Conservation (phyloP, 2,113 vertebrate genomes). For the Austrofundulus limnaeus region DNA sequence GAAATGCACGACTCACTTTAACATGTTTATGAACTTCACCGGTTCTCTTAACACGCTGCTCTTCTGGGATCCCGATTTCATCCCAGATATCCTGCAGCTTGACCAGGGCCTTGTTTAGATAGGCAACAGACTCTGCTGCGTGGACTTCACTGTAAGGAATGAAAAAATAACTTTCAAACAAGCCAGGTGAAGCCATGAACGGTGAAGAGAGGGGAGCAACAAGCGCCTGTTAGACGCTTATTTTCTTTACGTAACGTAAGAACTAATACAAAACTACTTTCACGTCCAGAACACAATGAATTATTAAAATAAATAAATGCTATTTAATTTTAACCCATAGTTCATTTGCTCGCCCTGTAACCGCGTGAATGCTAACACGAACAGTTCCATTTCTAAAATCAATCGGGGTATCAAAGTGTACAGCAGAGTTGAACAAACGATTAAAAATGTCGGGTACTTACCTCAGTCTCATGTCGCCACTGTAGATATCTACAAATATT, state of each 20-base stretch:
- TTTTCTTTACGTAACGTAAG: too few relatives aligned
- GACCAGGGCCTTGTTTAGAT: constrained; percentile 83
- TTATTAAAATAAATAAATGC: too few relatives aligned
- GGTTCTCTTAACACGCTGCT: constrained; percentile 84
- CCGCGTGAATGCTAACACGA: too few relatives aligned
- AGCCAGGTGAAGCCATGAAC: not conserved
- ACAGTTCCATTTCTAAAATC: not conserved
- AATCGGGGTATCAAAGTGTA: not conserved
- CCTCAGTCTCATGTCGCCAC: constrained; percentile 70
- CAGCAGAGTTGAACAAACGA: not conserved
- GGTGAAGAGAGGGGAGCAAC: not conserved
- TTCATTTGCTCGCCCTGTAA: too few relatives aligned
- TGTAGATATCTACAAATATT: too few relatives aligned
- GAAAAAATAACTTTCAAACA: not conserved
- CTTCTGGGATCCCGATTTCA: constrained; percentile 81
- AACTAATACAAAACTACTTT: too few relatives aligned
- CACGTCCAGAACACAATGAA: too few relatives aligned
- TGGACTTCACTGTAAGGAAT: constrained; percentile 83
- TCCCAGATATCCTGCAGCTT: constrained; percentile 90
- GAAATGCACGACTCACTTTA: constrained; percentile 77
- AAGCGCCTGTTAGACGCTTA: too few relatives aligned
- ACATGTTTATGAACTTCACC: constrained; percentile 85
- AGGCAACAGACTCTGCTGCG: constrained; percentile 86
- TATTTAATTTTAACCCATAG: too few relatives aligned
- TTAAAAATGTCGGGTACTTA: constrained; percentile 25